A percentile compares a stretch with the other conserved stretches of the same genome.
Evolutionary conservation across 37 sponge, comb jelly and placozoan genomes (phyloP).

Genomic region (Cliona cf. orientalis): DNA sequence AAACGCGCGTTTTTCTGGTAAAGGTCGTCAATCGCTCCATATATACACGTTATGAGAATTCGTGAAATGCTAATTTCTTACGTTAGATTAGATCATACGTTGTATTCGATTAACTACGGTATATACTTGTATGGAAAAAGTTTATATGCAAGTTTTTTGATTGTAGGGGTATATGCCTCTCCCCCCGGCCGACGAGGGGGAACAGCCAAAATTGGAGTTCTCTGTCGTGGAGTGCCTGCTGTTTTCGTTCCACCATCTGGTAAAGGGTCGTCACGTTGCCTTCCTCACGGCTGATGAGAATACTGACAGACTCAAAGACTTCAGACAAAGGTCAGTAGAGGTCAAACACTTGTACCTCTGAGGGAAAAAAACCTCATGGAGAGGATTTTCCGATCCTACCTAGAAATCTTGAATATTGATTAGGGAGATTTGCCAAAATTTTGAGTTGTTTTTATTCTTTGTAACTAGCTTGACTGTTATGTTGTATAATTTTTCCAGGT

Average conservation of each 20-base stretch:
- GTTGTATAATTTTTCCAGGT: conserved; percentile 2
- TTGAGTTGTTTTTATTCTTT: not conserved
- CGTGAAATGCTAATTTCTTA: no score
- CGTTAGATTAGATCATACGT: no score
- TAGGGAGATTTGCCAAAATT: no score
- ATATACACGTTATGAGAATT: no score
- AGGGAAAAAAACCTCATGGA: no score
- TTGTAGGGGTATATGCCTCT: conserved; percentile 50
- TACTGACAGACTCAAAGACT: conserved; percentile 55
- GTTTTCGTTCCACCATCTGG: conserved; percentile 59
- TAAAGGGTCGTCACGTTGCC: conserved; percentile 4
- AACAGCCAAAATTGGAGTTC: conserved; percentile 58
- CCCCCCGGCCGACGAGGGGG: conserved; percentile 32
- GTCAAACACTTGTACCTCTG: not conserved
- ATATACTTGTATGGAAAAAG: no score
- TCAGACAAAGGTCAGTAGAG: conserved; percentile 33
- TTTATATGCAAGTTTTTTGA: no score
- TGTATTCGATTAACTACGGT: no score
- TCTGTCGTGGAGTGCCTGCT: conserved; percentile 72
- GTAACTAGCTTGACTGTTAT: not conserved
- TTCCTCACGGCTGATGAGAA: conserved; percentile 48
- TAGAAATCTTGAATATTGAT: no score
- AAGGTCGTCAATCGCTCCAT: no score
- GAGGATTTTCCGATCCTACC: no score
- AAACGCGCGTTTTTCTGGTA: no score